phyloP scores from a whole-genome alignment of 2,113 vertebrate species.

The Leucoraja erinaceus region DNA sequence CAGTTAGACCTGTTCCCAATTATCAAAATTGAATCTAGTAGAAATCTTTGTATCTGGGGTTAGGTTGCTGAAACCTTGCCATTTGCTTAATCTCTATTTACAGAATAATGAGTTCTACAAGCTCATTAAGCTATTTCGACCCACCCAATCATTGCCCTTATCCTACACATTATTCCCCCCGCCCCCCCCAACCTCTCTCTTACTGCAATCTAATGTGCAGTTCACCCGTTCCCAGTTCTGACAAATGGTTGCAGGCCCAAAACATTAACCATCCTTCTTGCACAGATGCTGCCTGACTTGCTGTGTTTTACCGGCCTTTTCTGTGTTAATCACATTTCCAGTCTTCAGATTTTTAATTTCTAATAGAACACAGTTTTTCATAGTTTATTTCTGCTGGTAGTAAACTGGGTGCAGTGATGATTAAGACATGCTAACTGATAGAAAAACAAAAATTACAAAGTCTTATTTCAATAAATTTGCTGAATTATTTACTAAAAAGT shows the following conservation, averaged over 20 bases:
- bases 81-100: neutral
- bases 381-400: neutral
- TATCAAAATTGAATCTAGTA: neutral
- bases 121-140: too few relatives aligned
- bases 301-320: too few relatives aligned
- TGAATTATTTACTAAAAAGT: neutral
- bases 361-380: neutral
- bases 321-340: too few relatives aligned
- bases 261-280: too few relatives aligned
- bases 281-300: too few relatives aligned
- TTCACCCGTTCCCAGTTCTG: too few relatives aligned
- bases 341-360: too few relatives aligned
- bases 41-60: neutral
- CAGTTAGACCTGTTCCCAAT: neutral
- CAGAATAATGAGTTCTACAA: neutral
- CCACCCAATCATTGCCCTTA: too few relatives aligned
- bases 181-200: too few relatives aligned
- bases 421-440: neutral
- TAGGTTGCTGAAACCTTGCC: neutral
- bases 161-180: too few relatives aligned
- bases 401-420: neutral
- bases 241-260: too few relatives aligned
- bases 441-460: neutral
- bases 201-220: too few relatives aligned
- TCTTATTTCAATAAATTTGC: neutral